Conservation (phyloP, 1,140 invertebrate species). For the Chelonus insularis region DNA sequence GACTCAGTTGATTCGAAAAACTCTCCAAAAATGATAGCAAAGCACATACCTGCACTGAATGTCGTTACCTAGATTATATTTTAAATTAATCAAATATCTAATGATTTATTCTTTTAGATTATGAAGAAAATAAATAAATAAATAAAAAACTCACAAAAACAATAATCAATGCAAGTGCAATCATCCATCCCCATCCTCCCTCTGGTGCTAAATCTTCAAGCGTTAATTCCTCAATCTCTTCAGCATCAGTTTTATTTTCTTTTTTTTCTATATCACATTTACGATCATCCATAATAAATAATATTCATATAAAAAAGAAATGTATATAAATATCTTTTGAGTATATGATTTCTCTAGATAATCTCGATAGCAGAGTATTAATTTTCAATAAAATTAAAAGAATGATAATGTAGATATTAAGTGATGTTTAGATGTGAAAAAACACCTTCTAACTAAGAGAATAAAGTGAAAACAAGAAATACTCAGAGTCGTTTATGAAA, state of each 20-base stretch:
- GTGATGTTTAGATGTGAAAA: too few species aligned
- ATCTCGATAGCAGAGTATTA: too few species aligned
- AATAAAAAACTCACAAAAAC: conserved; percentile 44
- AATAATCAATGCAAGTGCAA: conserved; percentile 59
- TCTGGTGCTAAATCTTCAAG: conserved; percentile 58
- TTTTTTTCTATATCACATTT: neutral
- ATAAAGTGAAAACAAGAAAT: too few species aligned
- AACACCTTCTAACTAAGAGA: too few species aligned
- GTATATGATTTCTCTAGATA: neutral
- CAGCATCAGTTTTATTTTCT: conserved; percentile 3
- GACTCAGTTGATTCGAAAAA: conserved; percentile 49
- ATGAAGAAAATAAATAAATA: neutral
- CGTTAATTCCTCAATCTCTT: conserved; percentile 29
- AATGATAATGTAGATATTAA: too few species aligned
- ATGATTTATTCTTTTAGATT: too few species aligned
- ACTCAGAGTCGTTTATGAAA: too few species aligned
- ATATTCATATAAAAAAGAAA: neutral
- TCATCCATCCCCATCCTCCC: conserved; percentile 65
- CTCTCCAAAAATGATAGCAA: conserved; percentile 51
- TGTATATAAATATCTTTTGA: neutral
- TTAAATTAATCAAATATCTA: too few species aligned
- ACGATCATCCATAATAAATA: neutral
- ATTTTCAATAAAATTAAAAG: too few species aligned
- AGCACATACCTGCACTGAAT: conserved; percentile 45
- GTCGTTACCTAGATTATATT: conserved; percentile 40